Base-by-base conservation (phyloP, 2,113 vertebrate species). In the Brachyhypopomus occidentalis region DNA sequence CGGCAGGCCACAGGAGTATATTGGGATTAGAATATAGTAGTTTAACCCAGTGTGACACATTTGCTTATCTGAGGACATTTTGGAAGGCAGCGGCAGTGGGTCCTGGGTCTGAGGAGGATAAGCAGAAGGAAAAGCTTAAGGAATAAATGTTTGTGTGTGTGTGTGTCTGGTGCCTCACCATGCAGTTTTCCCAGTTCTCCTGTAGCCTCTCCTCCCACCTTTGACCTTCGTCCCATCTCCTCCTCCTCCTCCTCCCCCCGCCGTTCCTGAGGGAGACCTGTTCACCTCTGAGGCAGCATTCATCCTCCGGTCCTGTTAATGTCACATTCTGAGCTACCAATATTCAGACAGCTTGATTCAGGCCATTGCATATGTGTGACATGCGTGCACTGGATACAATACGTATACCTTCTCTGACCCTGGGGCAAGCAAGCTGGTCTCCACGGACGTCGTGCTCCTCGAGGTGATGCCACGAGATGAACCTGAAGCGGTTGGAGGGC, bases 161-260 rank as follows among this genome's bases (percentile, higher is more conserved):
- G 25, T 45, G 9, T 9, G 16, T 1, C 30, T 30, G 38, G 72
- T 17, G 27, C 83, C 91, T 88, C 89, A 98, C 97, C 92, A 88
- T 80, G 88, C 95, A 97, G 86, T 98, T 96, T 87, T 98, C 96
- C 98, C 97, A 98, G 80, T 97, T 98, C 90, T 98, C 97, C 64
- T 96, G 95, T 38, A 95, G 90, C 82, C 95, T 94, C 67, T 92
- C 92, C 84, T 96, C 92, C 95, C 96, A 94, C 84, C 89, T 92
- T 82, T 92, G 93, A 75, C 90, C 89, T 75, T 93, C 92, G 34
- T 90, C 90, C 55, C 82, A 72, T 86, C 79, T 89, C 84, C 87
- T 92, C 85, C 88, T 92, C 86, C 82, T 90, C 64, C 87, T 92
- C 85, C 88, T 92, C 86, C 82, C 90, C 63, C 64, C 88, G 74